Evolutionary conservation across 2,113 vertebrate species (phyloP).

Genomic region (Phaethornis superciliosus): DNA sequence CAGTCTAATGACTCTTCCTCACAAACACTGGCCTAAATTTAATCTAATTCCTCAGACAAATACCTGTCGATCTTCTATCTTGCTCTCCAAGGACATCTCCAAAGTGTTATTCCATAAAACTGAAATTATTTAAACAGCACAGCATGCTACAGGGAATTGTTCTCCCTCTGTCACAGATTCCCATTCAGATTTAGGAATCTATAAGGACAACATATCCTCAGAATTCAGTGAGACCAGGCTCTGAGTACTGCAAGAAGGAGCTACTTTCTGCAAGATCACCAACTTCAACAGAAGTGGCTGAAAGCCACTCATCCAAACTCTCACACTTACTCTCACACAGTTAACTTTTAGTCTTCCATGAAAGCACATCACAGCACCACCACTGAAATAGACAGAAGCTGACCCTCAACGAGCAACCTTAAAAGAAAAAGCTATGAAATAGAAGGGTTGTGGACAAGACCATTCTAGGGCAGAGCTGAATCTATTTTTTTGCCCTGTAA

Average conservation of each 20-base stretch:
- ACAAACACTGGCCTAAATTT: slow-evolving; percentile 1
- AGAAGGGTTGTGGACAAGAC: not conserved
- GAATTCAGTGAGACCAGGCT: not conserved
- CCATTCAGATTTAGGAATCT: not conserved
- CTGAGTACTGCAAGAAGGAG: not conserved
- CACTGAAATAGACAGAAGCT: not conserved
- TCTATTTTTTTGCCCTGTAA: not conserved
- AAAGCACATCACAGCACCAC: not conserved
- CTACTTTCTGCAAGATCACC: not conserved
- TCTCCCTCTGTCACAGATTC: not conserved
- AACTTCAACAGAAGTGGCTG: not conserved
- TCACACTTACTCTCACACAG: not conserved
- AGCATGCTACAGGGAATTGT: not conserved
- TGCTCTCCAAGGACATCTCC: not conserved
- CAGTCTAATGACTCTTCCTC: slow-evolving; percentile 75
- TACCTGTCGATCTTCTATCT: not conserved
- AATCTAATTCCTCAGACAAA: not conserved
- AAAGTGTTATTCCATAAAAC: not conserved
- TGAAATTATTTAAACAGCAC: not conserved
- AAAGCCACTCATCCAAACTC: not conserved
- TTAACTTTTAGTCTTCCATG: not conserved
- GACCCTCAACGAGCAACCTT: not conserved
- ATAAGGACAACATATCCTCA: not conserved
- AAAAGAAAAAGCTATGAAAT: not conserved
- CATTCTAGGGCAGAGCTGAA: not conserved